phyloP scores from a whole-genome alignment of 2,113 vertebrate genomes.

The Oncorhynchus masou region DNA sequence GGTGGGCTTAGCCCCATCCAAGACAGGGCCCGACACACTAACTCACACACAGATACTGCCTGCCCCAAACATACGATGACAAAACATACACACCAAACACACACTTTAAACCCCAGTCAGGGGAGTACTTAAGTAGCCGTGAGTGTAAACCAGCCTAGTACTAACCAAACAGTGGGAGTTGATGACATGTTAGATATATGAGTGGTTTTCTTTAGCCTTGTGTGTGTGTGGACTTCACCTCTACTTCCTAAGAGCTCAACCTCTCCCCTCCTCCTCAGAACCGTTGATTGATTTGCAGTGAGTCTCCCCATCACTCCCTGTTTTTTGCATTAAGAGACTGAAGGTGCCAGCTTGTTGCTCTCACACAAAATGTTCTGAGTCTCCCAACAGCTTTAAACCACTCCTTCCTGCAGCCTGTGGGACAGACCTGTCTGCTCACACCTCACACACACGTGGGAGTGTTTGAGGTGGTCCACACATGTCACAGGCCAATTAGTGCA shows the following conservation, averaged over 20 bases:
- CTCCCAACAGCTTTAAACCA: too few relatives aligned
- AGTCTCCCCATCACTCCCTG: neutral
- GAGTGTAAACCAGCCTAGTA: conserved; percentile 47
- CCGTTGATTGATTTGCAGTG: conserved; percentile 22
- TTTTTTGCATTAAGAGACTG: neutral
- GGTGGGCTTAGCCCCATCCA: neutral
- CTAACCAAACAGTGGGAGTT: conserved; percentile 75
- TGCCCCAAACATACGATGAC: too few relatives aligned
- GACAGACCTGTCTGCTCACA: neutral
- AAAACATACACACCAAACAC: neutral
- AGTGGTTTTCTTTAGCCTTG: conserved; percentile 73
- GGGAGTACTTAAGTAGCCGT: too few relatives aligned
- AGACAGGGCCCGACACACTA: neutral
- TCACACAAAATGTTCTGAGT: too few relatives aligned
- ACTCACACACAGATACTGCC: neutral
- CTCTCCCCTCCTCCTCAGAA: conserved; percentile 24
- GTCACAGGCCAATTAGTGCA: conserved; percentile 59
- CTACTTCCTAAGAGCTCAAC: conserved; percentile 52
- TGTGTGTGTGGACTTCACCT: conserved; percentile 42
- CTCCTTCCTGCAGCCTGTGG: too few relatives aligned
- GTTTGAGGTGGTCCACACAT: conserved; percentile 14
- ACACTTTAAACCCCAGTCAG: neutral
- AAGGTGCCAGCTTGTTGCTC: neutral
- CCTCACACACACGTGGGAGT: conserved; percentile 5
- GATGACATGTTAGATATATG: conserved; percentile 77